Conservation (phyloP, 2,797 vertebrate species). For the Micrastur ruficollis region DNA sequence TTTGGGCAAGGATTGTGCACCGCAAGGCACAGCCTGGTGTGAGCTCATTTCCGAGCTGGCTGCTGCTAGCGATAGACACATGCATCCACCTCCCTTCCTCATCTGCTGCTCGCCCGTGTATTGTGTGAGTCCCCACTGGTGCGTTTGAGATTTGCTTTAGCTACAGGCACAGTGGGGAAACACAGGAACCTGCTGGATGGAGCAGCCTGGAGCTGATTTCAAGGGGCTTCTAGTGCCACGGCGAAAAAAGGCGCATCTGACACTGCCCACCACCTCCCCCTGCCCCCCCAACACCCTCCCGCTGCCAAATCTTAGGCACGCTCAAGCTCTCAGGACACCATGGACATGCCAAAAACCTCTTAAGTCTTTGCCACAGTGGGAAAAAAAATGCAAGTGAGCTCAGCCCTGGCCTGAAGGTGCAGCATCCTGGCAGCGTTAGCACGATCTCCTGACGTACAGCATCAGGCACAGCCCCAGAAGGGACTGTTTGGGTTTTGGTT, state of each 20-base stretch:
- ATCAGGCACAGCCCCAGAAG: background rate
- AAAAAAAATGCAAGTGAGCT: background rate
- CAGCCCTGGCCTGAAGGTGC: background rate
- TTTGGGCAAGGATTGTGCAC: background rate
- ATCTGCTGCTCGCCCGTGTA: background rate
- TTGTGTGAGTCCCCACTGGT: fast-evolving
- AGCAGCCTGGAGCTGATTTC: background rate
- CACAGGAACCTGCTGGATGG: background rate
- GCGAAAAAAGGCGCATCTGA: background rate
- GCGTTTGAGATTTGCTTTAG: background rate
- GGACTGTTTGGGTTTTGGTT: no score
- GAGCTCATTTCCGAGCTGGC: background rate
- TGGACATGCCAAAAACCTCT: background rate
- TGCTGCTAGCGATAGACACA: background rate
- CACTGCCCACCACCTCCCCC: no score
- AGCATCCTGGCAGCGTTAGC: background rate
- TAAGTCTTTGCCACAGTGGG: background rate
- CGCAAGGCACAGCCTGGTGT: background rate
- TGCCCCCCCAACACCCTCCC: background rate
- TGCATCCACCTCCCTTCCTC: background rate
- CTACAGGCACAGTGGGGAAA: background rate
- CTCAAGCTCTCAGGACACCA: background rate
- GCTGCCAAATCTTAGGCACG: background rate
- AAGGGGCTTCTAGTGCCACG: background rate
- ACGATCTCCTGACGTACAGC: background rate